A percentile compares a stretch with the other conserved stretches of the same genome.
Evolutionary conservation across 2,113 vertebrate genomes (phyloP).

Genomic region (Tragelaphus scriptus): DNA sequence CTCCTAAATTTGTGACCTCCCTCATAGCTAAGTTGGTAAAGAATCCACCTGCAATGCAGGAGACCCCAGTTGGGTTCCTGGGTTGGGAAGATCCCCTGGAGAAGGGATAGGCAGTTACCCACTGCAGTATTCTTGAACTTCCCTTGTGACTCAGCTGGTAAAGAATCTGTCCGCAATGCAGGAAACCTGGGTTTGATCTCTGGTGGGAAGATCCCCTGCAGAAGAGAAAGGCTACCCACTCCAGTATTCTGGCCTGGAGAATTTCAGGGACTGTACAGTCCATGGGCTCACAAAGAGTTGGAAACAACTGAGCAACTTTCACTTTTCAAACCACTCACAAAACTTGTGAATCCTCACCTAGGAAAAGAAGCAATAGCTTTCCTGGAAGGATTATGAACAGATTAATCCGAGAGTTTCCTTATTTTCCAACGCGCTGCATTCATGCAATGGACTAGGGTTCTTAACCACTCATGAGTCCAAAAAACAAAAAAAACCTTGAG

Average conservation of each 20-base stretch:
- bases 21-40: neutral
- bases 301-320: neutral
- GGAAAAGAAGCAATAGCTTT: neutral
- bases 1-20: neutral
- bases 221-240: neutral
- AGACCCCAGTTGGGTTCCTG: neutral
- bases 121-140: neutral
- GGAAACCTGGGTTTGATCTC: neutral
- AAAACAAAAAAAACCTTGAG: neutral
- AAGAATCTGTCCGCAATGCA: neutral
- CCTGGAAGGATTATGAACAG: neutral
- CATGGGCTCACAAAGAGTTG: neutral
- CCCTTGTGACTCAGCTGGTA: neutral
- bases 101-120: neutral
- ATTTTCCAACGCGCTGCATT: neutral
- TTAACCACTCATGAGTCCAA: neutral
- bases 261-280: neutral
- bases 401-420: neutral
- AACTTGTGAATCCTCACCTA: neutral
- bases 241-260: no score
- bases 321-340: neutral
- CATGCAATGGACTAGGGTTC: neutral
- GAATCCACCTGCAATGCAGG: neutral
- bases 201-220: neutral
- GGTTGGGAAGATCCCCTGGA: neutral